Base-by-base conservation (phyloP, 2,888 invertebrate genomes). In the Rhaphigaster nebulosa region DNA sequence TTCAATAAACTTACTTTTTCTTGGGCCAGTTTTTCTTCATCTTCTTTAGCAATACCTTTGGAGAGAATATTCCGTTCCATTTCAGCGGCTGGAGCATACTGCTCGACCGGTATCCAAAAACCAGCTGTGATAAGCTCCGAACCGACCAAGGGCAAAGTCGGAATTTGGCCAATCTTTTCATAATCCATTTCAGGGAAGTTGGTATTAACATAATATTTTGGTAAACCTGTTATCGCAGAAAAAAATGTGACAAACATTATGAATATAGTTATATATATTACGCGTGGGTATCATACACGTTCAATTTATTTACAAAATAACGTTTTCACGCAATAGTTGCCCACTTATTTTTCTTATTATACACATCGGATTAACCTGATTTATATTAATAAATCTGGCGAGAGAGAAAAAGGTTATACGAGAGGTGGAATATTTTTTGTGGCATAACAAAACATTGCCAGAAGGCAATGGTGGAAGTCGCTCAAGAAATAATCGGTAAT, bases 71-170 rank as follows among this genome's bases (percentile, higher is more conserved):
- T n/a, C 41, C 90, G 38, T 29, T 23, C 87, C 34, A 84, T 23
- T 84, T 91, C 89, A 23, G 52, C 50, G 3, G 80, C 54, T 23
- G 87, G 94, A 34, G 95, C 91, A 92, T 94, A 96, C 93, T 96
- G 95, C 92, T 95, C 94, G 4, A 95, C 95, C 0, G 91, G 76
- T 29, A 92, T 95, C 95, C 92, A 95, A 94, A 0, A 95, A 95
- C 93, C 96, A 94, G 20, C 96, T 95, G 95, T 95, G 23, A 96
- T 94, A 87, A 96, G 93, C 89, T 95, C 94, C 26, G 95, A 95
- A 5, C 97, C 97, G 13, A 97, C 97, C 50, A 92, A 29, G 0
- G 90, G 89, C n/a, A 45, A 20, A 0, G 90, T 90, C 34, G 91
- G 90, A 54, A n/a, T 34, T 45, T 29, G 41, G 26, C 91, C 91